Conservation (phyloP, 2,113 vertebrate species). For the Saguinus midas region DNA sequence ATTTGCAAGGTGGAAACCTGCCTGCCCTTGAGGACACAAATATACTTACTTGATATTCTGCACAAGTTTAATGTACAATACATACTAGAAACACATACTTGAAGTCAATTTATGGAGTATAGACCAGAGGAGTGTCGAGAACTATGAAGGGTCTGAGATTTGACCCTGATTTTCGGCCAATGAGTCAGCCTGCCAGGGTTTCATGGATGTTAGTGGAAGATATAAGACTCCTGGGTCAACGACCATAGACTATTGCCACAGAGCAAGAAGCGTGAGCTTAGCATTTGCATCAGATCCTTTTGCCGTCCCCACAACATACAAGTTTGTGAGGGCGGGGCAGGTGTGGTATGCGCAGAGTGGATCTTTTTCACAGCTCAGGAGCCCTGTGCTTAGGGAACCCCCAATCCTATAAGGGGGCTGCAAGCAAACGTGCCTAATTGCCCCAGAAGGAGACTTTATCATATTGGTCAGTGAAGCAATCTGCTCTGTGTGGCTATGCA, state of each 20-base stretch:
- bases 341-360: not conserved
- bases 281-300: too few relatives aligned
- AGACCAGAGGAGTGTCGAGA: not conserved
- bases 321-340: not conserved
- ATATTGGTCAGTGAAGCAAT: not conserved
- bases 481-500: not conserved
- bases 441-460: not conserved
- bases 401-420: not conserved
- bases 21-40: not conserved
- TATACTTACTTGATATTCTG: not conserved
- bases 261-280: not conserved
- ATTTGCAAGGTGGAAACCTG: not conserved
- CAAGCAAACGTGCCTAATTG: not conserved
- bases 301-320: fast-evolving
- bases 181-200: not conserved
- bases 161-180: not conserved
- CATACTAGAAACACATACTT: not conserved
- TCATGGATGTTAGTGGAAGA: not conserved
- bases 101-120: not conserved
- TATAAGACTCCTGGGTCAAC: not conserved
- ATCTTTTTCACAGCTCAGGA: not conserved
- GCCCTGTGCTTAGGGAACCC: not conserved
- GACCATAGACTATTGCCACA: not conserved
- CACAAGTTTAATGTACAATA: not conserved
- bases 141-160: not conserved